Conservation (phyloP, 1,140 invertebrate species). For the Lepidurus couesii region DNA sequence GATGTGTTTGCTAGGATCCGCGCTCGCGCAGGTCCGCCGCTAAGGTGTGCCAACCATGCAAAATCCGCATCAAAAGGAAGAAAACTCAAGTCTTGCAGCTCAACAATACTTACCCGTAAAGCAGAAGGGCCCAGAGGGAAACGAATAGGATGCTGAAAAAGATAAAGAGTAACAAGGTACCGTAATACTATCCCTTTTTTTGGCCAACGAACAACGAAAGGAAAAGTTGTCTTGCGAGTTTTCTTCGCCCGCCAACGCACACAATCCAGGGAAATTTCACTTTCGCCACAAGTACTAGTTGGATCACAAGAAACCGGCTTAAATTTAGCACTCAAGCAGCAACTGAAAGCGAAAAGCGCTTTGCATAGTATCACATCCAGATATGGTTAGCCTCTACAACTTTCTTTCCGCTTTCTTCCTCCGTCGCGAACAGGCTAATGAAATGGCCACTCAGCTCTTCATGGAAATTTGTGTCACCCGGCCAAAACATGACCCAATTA, state of each 20-base stretch:
- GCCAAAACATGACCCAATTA: too few species aligned
- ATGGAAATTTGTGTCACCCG: too few species aligned
- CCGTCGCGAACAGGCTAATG: neutral
- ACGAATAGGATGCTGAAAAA: neutral
- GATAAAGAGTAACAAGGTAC: neutral
- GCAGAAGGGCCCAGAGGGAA: neutral
- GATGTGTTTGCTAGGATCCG: neutral
- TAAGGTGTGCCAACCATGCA: neutral
- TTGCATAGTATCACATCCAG: neutral
- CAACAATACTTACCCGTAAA: too few species aligned
- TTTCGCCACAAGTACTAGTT: neutral
- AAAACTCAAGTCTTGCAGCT: too few species aligned
- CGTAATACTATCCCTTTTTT: neutral
- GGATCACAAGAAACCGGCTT: neutral
- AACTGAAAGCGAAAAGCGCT: neutral
- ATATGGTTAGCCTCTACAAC: neutral
- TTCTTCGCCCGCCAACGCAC: neutral
- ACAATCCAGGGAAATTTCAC: neutral
- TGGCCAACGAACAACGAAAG: neutral
- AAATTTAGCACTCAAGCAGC: neutral
- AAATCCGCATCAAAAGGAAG: neutral
- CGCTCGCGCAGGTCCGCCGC: neutral
- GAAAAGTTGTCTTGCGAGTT: slow-evolving; percentile 9
- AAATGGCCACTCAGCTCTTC: neutral
- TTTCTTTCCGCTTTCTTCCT: neutral